These are phyloP conservation scores for Clarias pachynema DNA, from an alignment of 2,797 vertebrate species.

Conservation along the genomic window DNA sequence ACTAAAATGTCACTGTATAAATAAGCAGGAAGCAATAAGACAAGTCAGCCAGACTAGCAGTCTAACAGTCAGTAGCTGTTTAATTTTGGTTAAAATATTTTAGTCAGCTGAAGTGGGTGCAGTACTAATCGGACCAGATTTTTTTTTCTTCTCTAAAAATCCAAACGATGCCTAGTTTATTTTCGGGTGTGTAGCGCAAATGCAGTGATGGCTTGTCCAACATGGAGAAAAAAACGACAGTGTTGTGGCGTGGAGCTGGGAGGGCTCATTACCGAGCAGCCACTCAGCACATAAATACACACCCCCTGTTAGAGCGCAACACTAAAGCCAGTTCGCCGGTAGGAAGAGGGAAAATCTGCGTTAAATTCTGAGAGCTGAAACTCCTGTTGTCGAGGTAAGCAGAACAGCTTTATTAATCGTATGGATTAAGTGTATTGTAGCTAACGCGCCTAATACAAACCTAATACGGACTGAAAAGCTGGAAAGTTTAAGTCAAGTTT, in stretches of 20 bases:
- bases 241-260: conserved; percentile 31
- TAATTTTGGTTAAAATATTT: neutral
- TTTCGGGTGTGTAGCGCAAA: neutral
- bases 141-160: neutral
- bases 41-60: neutral
- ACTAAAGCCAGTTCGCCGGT: conserved; percentile 9
- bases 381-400: conserved; percentile 12
- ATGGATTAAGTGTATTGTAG: neutral
- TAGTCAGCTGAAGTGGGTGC: neutral
- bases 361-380: neutral
- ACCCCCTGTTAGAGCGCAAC: conserved; percentile 9
- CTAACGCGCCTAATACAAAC: neutral
- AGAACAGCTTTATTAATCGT: neutral
- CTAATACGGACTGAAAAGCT: neutral
- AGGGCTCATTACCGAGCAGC: conserved; percentile 27
- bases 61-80: conserved; percentile 1
- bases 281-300: conserved; percentile 42
- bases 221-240: conserved; percentile 26
- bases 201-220: neutral
- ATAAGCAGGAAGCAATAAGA: neutral
- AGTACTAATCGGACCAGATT: conserved; percentile 8
- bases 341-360: conserved; percentile 14
- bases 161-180: neutral
- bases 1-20: neutral
- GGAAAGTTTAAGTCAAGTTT: neutral